Conservation (phyloP, 2,113 vertebrate genomes). For the Apistogramma diplotaenia region DNA sequence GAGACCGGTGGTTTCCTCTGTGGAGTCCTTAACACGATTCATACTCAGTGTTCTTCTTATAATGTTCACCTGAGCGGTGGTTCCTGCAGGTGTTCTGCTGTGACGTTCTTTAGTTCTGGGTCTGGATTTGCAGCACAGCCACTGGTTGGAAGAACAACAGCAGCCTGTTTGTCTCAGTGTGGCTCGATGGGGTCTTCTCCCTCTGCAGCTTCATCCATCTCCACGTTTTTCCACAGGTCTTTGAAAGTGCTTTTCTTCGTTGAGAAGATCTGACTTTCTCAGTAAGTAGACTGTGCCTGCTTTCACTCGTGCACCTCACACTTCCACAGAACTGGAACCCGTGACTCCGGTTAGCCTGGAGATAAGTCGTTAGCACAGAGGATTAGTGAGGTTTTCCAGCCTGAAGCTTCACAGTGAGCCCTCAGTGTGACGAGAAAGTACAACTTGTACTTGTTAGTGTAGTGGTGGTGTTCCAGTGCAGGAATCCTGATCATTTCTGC, state of each 20-base stretch:
- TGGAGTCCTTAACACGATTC: neutral
- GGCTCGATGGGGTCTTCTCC: neutral
- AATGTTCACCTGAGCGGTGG: neutral
- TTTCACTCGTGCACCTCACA: neutral
- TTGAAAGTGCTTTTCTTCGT: neutral
- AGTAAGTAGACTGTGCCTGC: neutral
- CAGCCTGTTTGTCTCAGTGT: neutral
- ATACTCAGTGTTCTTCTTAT: neutral
- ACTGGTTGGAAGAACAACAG: neutral
- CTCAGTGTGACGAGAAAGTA: neutral
- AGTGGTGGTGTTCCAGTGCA: neutral
- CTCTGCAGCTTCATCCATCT: neutral
- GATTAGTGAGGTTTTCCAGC: neutral
- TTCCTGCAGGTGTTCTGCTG: neutral
- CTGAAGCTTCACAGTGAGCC: neutral
- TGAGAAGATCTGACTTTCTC: neutral
- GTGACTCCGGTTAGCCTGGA: neutral
- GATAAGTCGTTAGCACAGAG: neutral
- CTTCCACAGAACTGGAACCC: neutral
- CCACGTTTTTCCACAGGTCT: neutral
- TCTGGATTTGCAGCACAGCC: neutral
- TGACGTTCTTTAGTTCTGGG: too few species aligned
- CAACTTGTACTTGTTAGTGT: neutral
- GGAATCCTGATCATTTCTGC: neutral
- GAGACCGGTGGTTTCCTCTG: neutral